Evolutionary conservation across 2,797 vertebrate species (phyloP).

Genomic region (Thamnophis elegans): DNA sequence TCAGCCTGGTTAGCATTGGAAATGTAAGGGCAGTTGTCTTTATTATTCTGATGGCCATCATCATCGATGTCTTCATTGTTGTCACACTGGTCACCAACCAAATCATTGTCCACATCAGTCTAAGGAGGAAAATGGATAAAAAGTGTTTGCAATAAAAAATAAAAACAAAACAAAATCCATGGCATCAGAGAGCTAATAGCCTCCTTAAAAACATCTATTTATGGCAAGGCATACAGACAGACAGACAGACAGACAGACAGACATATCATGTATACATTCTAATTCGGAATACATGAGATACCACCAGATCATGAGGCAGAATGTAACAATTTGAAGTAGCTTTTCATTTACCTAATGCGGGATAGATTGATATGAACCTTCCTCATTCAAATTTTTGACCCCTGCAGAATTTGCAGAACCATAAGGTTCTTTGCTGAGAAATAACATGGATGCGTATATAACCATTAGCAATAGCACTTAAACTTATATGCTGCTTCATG

Average conservation of each 20-base stretch:
- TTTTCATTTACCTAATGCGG: not conserved
- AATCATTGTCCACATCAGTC: constrained; percentile 90
- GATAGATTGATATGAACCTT: not conserved
- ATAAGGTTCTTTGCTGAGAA: not conserved
- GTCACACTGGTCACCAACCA: constrained; percentile 95
- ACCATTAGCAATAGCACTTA: not conserved
- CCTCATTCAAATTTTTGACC: not conserved
- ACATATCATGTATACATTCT: not conserved
- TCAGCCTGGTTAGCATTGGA: constrained; percentile 95
- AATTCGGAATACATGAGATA: not conserved
- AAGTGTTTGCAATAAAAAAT: not conserved
- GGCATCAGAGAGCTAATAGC: not conserved
- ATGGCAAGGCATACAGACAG: not conserved
- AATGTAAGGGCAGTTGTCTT: constrained; percentile 96
- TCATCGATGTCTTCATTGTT: constrained; percentile 97
- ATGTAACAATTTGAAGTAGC: not conserved
- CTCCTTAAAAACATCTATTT: not conserved
- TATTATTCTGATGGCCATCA: constrained; percentile 96
- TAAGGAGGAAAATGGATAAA: constrained; percentile 45
- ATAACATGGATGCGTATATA: not conserved
- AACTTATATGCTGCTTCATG: not conserved
- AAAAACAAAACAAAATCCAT: not conserved
- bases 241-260: not conserved
- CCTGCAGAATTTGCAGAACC: not conserved
- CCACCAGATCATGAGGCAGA: not conserved